These are phyloP conservation scores for Xyrichtys novacula DNA, from an alignment of 2,797 vertebrate genomes.

Conservation along the genomic window DNA sequence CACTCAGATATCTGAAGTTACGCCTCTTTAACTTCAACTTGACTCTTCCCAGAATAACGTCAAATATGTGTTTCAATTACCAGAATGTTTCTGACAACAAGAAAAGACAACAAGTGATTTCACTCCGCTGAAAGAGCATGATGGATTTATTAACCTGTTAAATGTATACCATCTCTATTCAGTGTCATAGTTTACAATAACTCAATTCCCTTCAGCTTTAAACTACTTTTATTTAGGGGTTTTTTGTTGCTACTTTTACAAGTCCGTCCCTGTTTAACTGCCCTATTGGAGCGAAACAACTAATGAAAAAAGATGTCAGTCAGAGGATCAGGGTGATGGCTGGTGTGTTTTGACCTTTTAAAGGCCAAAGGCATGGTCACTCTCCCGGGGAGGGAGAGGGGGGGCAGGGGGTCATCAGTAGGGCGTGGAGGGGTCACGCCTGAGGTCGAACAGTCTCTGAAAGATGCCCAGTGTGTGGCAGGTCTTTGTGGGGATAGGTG, in stretches of 20 bases:
- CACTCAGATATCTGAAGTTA: neutral
- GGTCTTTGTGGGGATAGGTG: constrained; percentile 80
- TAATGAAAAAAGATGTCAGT: constrained; percentile 69
- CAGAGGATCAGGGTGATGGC: constrained; percentile 55
- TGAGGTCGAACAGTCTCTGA: constrained; percentile 65
- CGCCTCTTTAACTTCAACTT: too few species aligned
- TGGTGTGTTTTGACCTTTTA: constrained; percentile 70
- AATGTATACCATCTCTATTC: constrained; percentile 14
- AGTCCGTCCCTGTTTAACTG: constrained; percentile 32
- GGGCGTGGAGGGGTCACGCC: constrained; percentile 70
- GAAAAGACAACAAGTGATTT: neutral
- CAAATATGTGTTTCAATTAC: neutral
- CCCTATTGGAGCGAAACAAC: constrained; percentile 28
- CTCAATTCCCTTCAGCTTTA: constrained; percentile 31
- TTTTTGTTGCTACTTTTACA: constrained; percentile 15
- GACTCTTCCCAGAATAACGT: neutral
- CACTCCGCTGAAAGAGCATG: constrained; percentile 4
- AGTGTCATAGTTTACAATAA: constrained; percentile 36
- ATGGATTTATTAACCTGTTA: constrained; percentile 58
- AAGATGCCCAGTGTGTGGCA: constrained; percentile 73
- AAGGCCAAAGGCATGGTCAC: constrained; percentile 83
- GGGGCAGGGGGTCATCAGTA: constrained; percentile 63
- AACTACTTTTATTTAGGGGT: too few species aligned
- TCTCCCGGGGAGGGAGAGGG: constrained; percentile 19
- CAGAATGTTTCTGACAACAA: constrained; percentile 13